Percentiles rank a stretch among this genome's conserved stretches.
phyloP scores from a whole-genome alignment of 2,888 invertebrate genomes.

The Augiades crinisus region DNA sequence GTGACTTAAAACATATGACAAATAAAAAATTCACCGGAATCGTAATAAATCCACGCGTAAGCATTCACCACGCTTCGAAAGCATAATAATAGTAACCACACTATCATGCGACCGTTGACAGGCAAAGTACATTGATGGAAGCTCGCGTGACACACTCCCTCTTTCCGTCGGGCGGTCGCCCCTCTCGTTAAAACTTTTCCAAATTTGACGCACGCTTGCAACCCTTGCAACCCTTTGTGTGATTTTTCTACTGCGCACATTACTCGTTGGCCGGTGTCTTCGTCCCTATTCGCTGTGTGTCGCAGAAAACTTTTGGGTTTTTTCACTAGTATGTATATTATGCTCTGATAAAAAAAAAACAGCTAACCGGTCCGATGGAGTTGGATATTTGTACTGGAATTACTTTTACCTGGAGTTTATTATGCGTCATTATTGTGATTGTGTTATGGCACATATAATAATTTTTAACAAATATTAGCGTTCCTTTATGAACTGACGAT shows the following conservation, averaged over 20 bases:
- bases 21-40: too few relatives aligned
- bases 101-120: constrained; percentile 44
- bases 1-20: too few relatives aligned
- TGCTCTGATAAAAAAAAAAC: too few relatives aligned
- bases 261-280: constrained; percentile 45
- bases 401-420: too few relatives aligned
- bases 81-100: background rate
- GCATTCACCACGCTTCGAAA: background rate
- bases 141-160: constrained; percentile 58
- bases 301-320: background rate
- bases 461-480: too few relatives aligned
- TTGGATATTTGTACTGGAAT: too few relatives aligned
- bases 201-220: constrained; percentile 65
- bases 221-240: constrained; percentile 66
- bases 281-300: constrained; percentile 32
- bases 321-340: too few relatives aligned
- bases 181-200: constrained; percentile 72
- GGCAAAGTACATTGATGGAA: constrained; percentile 60
- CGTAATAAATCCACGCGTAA: too few relatives aligned
- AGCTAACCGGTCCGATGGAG: too few relatives aligned
- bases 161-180: constrained; percentile 46
- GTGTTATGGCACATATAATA: too few relatives aligned
- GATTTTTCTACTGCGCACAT: constrained; percentile 55
- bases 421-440: too few relatives aligned
- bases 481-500: too few relatives aligned